These are phyloP conservation scores for Notothenia coriiceps DNA, from an alignment of 2,113 vertebrate species.

Conservation along the genomic window DNA sequence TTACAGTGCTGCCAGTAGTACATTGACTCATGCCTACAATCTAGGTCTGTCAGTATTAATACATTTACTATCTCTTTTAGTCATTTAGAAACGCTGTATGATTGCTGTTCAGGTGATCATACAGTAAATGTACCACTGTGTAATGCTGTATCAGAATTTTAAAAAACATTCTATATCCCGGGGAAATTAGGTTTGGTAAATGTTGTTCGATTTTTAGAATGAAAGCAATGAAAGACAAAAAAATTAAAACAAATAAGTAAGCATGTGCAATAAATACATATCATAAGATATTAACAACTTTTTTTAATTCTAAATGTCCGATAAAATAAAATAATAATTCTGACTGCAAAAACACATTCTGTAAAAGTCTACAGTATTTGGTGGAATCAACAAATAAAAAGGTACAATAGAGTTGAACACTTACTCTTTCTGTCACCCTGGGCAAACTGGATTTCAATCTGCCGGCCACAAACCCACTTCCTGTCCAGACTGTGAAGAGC, in stretches of 20 bases:
- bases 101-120: not conserved
- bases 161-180: no score
- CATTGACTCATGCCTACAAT: not conserved
- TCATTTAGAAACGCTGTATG: not conserved
- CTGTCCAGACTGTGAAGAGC: conserved; percentile 98
- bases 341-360: no score
- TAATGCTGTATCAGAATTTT: no score
- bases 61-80: not conserved
- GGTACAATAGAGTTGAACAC: conserved; percentile 32
- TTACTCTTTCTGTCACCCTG: conserved; percentile 98
- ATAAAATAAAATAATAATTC: not conserved
- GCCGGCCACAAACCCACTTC: conserved; percentile 98
- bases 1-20: no score
- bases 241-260: no score
- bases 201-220: no score
- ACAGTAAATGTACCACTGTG: not conserved
- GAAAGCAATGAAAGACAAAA: no score
- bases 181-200: no score
- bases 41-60: not conserved
- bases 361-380: not conserved
- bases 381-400: not conserved
- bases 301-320: no score
- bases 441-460: conserved; percentile 99
- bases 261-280: no score
- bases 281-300: no score